Conservation (phyloP, 37 sponge, comb jelly and placozoan genomes). For the Cliona cf. orientalis region DNA sequence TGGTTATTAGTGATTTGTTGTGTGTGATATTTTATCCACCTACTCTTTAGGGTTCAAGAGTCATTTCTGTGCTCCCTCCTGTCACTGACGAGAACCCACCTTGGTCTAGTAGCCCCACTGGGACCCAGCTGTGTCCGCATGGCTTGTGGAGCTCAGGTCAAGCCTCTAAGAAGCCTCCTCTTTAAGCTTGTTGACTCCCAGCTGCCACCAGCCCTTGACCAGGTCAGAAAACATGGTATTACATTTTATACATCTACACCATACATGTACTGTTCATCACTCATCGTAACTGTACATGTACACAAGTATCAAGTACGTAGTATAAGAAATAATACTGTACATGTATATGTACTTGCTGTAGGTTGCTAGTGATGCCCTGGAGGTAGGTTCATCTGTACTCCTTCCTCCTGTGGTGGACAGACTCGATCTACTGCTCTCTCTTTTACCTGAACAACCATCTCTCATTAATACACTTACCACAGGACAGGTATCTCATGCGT, state of each 20-base stretch:
- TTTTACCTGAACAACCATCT: slow-evolving; percentile 66
- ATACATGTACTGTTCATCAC: background rate
- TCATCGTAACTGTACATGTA: background rate
- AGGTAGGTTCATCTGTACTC: slow-evolving; percentile 70
- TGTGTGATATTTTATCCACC: background rate
- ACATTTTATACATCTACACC: background rate
- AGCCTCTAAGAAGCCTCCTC: slow-evolving; percentile 67
- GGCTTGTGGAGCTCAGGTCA: slow-evolving; percentile 63
- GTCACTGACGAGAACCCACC: slow-evolving; percentile 50
- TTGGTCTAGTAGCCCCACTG: slow-evolving; percentile 46
- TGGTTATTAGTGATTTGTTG: background rate
- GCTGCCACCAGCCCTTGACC: slow-evolving; percentile 40
- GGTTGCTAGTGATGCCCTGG: slow-evolving; percentile 71
- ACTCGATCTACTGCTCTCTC: slow-evolving; percentile 66
- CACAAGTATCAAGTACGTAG: background rate
- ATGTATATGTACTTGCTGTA: slow-evolving; percentile 23
- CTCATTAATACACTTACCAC: slow-evolving; percentile 58
- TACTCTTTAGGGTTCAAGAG: slow-evolving; percentile 30
- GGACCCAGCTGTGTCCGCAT: slow-evolving; percentile 48
- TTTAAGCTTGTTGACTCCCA: slow-evolving; percentile 80
- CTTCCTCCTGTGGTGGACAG: slow-evolving; percentile 84
- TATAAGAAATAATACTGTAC: slow-evolving; percentile 5
- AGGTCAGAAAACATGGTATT: slow-evolving; percentile 30
- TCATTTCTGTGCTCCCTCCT: slow-evolving; percentile 34
- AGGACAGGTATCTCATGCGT: slow-evolving; percentile 74